These are phyloP conservation scores for Calameuta filiformis DNA, from an alignment of 2,888 invertebrate species.

Conservation along the genomic window DNA sequence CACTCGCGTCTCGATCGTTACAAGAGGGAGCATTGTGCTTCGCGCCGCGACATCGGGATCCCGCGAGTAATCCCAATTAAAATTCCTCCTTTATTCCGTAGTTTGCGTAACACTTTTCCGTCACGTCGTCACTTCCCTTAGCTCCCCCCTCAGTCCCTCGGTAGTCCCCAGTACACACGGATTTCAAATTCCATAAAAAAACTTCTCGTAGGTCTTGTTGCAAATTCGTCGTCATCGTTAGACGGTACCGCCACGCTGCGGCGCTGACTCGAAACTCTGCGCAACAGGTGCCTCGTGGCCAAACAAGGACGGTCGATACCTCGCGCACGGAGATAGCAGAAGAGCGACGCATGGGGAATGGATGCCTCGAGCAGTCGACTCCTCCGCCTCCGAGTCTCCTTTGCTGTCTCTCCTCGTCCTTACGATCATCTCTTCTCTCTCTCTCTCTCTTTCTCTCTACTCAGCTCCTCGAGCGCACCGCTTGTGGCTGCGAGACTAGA, in stretches of 20 bases:
- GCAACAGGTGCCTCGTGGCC: slow-evolving; percentile 42
- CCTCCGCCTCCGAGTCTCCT: too few relatives aligned
- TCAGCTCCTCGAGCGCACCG: neutral
- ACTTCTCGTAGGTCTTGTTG: too few relatives aligned
- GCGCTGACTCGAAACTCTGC: slow-evolving; percentile 28
- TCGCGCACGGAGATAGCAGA: slow-evolving; percentile 13
- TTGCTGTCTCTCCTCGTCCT: neutral
- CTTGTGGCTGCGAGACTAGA: too few relatives aligned
- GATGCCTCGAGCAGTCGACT: neutral
- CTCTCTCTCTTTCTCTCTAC: too few relatives aligned
- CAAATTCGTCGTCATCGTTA: slow-evolving; percentile 1
- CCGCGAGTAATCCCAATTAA: too few relatives aligned
- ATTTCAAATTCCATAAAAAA: neutral
- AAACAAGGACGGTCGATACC: slow-evolving; percentile 15
- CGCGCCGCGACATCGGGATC: too few relatives aligned
- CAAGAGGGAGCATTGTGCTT: too few relatives aligned
- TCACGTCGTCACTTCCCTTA: slow-evolving; percentile 13
- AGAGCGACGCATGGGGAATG: neutral
- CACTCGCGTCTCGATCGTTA: too few relatives aligned
- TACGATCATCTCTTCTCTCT: too few relatives aligned
- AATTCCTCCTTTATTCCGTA: too few relatives aligned
- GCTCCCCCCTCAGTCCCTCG: slow-evolving; percentile 7
- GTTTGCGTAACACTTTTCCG: slow-evolving; percentile 16
- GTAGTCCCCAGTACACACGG: neutral
- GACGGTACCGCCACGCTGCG: slow-evolving; percentile 34